phyloP scores from a whole-genome alignment of 2,888 invertebrate genomes.

The Oeneis ivallda region DNA sequence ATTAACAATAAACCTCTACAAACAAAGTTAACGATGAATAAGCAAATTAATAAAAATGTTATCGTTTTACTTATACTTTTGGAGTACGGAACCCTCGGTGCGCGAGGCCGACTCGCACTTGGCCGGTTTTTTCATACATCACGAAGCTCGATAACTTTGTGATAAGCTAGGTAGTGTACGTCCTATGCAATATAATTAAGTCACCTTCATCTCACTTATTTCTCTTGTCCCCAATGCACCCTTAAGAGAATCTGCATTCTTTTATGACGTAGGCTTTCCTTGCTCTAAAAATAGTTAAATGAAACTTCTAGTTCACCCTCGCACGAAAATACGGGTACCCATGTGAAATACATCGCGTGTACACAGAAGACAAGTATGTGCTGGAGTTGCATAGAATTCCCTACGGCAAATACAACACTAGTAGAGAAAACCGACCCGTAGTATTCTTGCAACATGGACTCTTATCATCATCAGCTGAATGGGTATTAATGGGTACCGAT shows the following conservation, averaged over 20 bases:
- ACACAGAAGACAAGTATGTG: slow-evolving; percentile 91
- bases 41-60: too few species aligned
- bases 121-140: too few species aligned
- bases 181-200: too few species aligned
- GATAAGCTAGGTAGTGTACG: too few species aligned
- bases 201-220: too few species aligned
- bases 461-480: slow-evolving; percentile 88
- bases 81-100: too few species aligned
- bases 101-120: too few species aligned
- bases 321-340: slow-evolving; percentile 84
- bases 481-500: slow-evolving; percentile 86
- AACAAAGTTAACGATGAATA: too few species aligned
- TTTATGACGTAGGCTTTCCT: background rate
- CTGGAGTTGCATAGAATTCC: slow-evolving; percentile 91
- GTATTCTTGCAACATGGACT: slow-evolving; percentile 92
- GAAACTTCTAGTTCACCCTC: slow-evolving; percentile 57
- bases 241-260: background rate
- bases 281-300: background rate
- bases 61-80: too few species aligned
- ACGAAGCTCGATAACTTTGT: too few species aligned
- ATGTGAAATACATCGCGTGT: slow-evolving; percentile 86
- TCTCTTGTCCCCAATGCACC: background rate
- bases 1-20: too few species aligned
- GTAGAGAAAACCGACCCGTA: slow-evolving; percentile 61
- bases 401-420: slow-evolving; percentile 59